Evolutionary conservation across 2,797 vertebrate species (phyloP), one percentile per base, ranked within the genome.

Genomic region (Poeciliopsis infans): DNA sequence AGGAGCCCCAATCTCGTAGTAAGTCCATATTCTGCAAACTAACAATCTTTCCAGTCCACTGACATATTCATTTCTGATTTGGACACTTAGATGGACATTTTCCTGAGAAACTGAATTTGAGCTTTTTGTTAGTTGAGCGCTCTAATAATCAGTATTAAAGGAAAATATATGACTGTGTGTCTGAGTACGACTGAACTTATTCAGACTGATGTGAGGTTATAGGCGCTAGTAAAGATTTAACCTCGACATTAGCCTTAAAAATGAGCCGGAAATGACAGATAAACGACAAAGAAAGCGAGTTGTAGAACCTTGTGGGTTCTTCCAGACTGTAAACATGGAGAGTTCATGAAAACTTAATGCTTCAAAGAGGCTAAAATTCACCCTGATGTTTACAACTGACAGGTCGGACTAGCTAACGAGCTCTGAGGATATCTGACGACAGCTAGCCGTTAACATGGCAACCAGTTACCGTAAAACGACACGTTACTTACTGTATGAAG

Each of bases 401-500:
- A 53, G 71, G 20, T 72, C 53, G 0, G 1, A 28, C 59, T 61
- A 80, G 66, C 85, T 82, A 4, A 23, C 55, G 72, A 76, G 73
- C 81, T 77, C 7, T 2, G 1, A 43, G 16, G 79, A 55, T 83
- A 85, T 49, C 28, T 5, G 6, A 3, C 7, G 51, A 20, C 11
- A 70, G n/a, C 11, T 7, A 6, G 46, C 13, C 7, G 36, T 59
- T 68, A 4, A 25, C 20, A 72, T 33, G 10, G 28, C 23, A 49
- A 57, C 25, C 1, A 3, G 41, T 12, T 16, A 41, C 33, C 6
- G 7, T 51, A 36, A 31, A 75, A 43, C 2, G 1, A n/a, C 1
- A 6, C 11, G 39, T 41, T 85, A 94, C 93, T 8, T 93, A 94
- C 94, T 53, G 80, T 31, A 46, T 89, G 81, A 16, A 83, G 78